Evolutionary conservation across 2,113 vertebrate species (phyloP).

Genomic region (Percina caprodes): DNA sequence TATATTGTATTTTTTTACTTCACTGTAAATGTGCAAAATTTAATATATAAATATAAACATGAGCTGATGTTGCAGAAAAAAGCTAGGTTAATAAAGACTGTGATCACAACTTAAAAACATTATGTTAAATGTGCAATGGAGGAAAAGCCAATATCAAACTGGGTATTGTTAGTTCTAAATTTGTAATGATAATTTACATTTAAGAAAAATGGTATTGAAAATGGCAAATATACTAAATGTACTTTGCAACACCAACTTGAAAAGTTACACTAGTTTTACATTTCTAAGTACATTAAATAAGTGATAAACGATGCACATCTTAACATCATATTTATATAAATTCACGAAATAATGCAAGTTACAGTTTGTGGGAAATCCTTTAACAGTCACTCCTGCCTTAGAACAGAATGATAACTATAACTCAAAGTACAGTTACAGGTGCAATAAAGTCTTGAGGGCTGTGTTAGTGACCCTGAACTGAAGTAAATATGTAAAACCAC

Average conservation of each 20-base stretch:
- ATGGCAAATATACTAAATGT: neutral
- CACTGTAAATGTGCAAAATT: neutral
- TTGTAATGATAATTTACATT: neutral
- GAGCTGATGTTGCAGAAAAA: neutral
- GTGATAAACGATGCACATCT: neutral
- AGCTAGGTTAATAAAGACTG: neutral
- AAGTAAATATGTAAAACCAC: neutral
- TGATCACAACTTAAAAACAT: neutral
- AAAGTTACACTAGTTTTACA: neutral
- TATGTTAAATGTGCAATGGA: neutral
- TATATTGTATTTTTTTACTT: neutral
- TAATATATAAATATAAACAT: too few relatives aligned
- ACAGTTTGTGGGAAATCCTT: too few relatives aligned
- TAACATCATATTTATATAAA: neutral
- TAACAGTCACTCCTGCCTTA: neutral
- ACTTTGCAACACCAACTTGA: neutral
- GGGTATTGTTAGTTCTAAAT: neutral
- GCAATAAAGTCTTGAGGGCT: neutral
- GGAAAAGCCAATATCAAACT: neutral
- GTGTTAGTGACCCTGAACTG: constrained; percentile 6
- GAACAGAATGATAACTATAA: neutral
- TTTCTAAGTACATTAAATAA: neutral
- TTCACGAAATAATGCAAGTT: neutral
- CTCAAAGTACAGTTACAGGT: neutral
- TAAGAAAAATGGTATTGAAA: neutral